Evolutionary conservation across 53 echinoderm and acorn worm genomes (phyloP).

Genomic region (Arbacia lixula): DNA sequence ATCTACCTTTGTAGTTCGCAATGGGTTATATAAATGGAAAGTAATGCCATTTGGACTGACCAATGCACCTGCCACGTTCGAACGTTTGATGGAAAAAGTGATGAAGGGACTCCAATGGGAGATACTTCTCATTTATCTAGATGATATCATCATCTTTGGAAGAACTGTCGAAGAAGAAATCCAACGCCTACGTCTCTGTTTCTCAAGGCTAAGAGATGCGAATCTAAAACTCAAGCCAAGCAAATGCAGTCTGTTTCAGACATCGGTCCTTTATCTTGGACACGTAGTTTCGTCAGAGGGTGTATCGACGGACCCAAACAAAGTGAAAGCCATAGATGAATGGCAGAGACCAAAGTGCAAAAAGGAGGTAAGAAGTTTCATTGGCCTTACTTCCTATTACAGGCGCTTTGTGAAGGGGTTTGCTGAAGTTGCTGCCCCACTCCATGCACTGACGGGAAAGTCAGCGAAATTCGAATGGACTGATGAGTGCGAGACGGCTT

Average conservation of each 20-base stretch:
- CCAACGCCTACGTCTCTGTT: constrained; percentile 4
- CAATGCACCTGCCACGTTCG: constrained; percentile 72
- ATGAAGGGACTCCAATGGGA: constrained; percentile 79
- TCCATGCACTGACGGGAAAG: constrained; percentile 53
- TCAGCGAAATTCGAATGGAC: not conserved
- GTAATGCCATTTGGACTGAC: constrained; percentile 75
- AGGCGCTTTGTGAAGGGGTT: constrained; percentile 39
- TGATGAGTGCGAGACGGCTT: constrained; percentile 41
- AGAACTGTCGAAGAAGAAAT: constrained; percentile 52
- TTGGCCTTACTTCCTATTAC: constrained; percentile 46
- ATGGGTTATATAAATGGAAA: constrained; percentile 68
- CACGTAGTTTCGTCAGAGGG: constrained; percentile 30
- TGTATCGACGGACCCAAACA: constrained; percentile 13
- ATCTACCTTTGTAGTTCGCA: constrained; percentile 59
- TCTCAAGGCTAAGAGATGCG: constrained; percentile 50
- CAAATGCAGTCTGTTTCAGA: constrained; percentile 60
- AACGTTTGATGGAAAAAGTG: constrained; percentile 70
- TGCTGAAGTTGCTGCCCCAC: constrained; percentile 37
- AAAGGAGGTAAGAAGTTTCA: constrained; percentile 42
- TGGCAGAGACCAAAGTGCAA: constrained; percentile 31
- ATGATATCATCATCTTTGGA: constrained; percentile 65
- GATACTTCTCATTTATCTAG: constrained; percentile 62
- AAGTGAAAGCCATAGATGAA: constrained; percentile 6
- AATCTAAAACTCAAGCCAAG: constrained; percentile 64
- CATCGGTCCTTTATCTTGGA: constrained; percentile 38